phyloP scores from a whole-genome alignment of 2,797 vertebrate species.

The Neolamprologus multifasciatus region DNA sequence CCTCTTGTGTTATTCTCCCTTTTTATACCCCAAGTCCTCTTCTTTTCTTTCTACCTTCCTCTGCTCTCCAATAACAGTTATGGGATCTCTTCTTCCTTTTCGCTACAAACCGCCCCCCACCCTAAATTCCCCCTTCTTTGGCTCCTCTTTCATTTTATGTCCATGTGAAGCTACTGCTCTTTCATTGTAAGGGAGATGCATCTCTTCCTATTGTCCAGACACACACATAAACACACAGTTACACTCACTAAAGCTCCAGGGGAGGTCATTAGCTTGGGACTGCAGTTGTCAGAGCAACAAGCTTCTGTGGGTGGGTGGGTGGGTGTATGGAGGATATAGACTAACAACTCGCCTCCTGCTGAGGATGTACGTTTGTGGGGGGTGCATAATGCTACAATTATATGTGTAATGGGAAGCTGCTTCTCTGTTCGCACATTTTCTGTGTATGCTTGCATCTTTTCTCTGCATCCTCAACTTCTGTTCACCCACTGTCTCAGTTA shows the following conservation, averaged over 20 bases:
- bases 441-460: not conserved
- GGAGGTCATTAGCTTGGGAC: constrained; percentile 75
- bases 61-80: constrained; percentile 4
- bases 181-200: constrained; percentile 85
- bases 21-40: constrained; percentile 19
- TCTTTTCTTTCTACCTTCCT: constrained; percentile 8
- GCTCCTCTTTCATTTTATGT: constrained; percentile 50
- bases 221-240: constrained; percentile 24
- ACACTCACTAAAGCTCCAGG: constrained; percentile 62
- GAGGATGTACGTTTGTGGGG: constrained; percentile 20
- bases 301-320: constrained; percentile 40
- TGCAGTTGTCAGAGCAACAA: constrained; percentile 76
- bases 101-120: not conserved
- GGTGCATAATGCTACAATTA: constrained; percentile 59
- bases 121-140: not conserved
- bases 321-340: constrained; percentile 47
- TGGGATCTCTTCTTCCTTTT: constrained; percentile 10
- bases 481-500: not conserved
- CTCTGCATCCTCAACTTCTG: constrained; percentile 10
- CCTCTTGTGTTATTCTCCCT: not conserved
- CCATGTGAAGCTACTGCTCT: constrained; percentile 60
- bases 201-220: constrained; percentile 48
- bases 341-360: constrained; percentile 66
- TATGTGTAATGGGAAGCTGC: constrained; percentile 51
- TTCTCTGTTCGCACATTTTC: constrained; percentile 20